Evolutionary conservation across 2,888 invertebrate species (phyloP), one percentile per base, ranked within the genome.

Genomic region (Rhamphomyia laevipes): DNA sequence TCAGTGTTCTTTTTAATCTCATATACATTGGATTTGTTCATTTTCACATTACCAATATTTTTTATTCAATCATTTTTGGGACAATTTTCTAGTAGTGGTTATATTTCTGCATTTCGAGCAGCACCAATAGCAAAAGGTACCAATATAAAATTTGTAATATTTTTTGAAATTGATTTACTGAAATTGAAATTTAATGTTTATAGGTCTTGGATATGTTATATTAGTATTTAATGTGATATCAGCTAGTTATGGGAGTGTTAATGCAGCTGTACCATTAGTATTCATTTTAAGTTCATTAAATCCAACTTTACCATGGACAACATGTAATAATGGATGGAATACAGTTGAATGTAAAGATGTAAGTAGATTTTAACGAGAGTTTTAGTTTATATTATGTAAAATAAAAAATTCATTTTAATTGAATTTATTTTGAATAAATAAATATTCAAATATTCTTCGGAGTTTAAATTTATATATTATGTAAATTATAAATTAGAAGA

Each of bases 131-230:
- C 89, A 68, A 90, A 89, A 81, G 89, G 87, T 85, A 69, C 43
- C n/a, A 5, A 17, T 23, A 13, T 3, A 18, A 23, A 15, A 10
- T 27, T 21, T 11, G 13, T 21, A n/a, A 23, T 27, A 23, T 41
- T 13, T 40, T 37, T 3, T 15, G 2, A 15, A 15, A 18, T 38
- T 40, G 11, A n/a, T 40, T 13, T 12, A 21, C 16, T 16, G n/a
- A 37, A n/a, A 37, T 9, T 7, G 9, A 37, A n/a, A 7, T 21
- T n/a, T n/a, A n/a, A n/a, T 23, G 18, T 33, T 67, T 63, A 49
- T 67, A 88, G 88, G 89, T 48, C 86, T 86, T 15, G 89, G 89
- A 3, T 90, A 87, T 63, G 86, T 90, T 1, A 82, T 85, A 21
- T 74, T 89, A 11, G 70, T 90, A 47, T 77, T 89, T 57, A 91